Evolutionary conservation across 2,797 vertebrate species (phyloP).

Genomic region (Pagetopsis macropterus): DNA sequence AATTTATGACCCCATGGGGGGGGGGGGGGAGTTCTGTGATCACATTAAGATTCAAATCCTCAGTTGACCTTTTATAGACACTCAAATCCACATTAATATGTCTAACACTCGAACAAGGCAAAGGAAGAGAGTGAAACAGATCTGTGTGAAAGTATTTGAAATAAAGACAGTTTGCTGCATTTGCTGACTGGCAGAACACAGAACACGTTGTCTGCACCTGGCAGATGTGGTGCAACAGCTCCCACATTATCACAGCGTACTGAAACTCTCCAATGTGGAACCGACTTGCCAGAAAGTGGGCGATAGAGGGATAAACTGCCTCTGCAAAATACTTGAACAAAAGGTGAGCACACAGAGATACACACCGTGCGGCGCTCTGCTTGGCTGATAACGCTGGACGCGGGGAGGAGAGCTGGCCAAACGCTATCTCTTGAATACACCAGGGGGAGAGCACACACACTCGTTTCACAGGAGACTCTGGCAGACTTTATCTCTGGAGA

Average conservation of each 20-base stretch:
- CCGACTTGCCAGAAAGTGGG: not conserved
- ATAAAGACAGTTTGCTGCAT: slow-evolving; percentile 37
- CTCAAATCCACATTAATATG: slow-evolving; percentile 12
- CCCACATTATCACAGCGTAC: slow-evolving; percentile 35
- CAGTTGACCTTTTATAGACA: slow-evolving; percentile 13
- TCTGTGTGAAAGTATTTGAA: slow-evolving; percentile 31
- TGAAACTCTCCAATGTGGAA: slow-evolving; percentile 17
- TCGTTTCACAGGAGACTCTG: slow-evolving; percentile 8
- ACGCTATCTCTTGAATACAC: slow-evolving; percentile 2
- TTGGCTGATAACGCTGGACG: slow-evolving; percentile 40
- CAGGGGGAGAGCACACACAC: not conserved
- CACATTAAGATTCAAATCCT: slow-evolving; percentile 34
- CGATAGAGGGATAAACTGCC: slow-evolving; percentile 23
- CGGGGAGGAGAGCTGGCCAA: slow-evolving; percentile 24
- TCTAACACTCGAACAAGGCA: slow-evolving; percentile 2
- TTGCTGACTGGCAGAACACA: slow-evolving; percentile 25
- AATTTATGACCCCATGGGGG: slow-evolving; percentile 3
- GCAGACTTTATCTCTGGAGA: slow-evolving; percentile 28
- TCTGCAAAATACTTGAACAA: slow-evolving; percentile 26
- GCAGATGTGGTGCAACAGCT: slow-evolving; percentile 32
- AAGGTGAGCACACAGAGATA: slow-evolving; percentile 20
- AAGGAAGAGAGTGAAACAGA: not conserved
- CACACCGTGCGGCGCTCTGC: slow-evolving; percentile 16
- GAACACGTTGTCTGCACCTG: slow-evolving; percentile 30
- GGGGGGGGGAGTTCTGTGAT: not conserved